phyloP scores from a whole-genome alignment of 2,797 vertebrate genomes.

The Rhabdophis nuchalis region DNA sequence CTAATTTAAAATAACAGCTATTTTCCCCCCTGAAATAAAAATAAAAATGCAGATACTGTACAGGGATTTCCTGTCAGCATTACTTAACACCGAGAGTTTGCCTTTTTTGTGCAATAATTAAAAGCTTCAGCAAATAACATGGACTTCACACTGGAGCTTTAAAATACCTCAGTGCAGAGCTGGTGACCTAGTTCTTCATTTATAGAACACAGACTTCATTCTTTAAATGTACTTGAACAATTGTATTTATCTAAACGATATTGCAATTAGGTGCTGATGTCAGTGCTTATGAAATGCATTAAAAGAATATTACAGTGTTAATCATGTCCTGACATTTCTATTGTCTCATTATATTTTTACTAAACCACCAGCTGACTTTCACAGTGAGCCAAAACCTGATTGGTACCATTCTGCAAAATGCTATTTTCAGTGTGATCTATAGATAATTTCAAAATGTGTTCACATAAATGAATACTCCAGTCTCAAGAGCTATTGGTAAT shows the following conservation, averaged over 20 bases:
- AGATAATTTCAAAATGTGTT: not conserved
- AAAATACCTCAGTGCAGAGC: constrained; percentile 9
- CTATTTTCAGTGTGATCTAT: not conserved
- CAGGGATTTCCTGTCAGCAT: constrained; percentile 20
- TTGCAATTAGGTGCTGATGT: not conserved
- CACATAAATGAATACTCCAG: not conserved
- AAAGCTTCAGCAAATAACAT: not conserved
- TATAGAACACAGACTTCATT: not conserved
- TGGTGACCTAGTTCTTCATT: not conserved
- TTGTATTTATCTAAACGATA: not conserved
- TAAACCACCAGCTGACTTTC: not conserved
- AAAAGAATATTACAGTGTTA: not conserved
- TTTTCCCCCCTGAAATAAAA: not conserved
- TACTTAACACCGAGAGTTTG: constrained; percentile 14
- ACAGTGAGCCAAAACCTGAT: not conserved
- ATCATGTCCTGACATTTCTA: not conserved
- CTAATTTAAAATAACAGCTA: constrained; percentile 25
- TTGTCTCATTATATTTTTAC: not conserved
- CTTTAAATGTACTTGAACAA: not conserved
- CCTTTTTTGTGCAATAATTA: constrained; percentile 21
- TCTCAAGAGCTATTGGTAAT: not conserved
- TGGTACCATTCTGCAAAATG: not conserved
- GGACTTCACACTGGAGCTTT: not conserved
- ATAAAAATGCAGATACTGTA: constrained; percentile 9
- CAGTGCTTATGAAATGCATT: not conserved